Percentiles rank a stretch among this genome's conserved stretches.
Conservation (phyloP, 2,888 invertebrate species). For the Masnerella sp. region DNA sequence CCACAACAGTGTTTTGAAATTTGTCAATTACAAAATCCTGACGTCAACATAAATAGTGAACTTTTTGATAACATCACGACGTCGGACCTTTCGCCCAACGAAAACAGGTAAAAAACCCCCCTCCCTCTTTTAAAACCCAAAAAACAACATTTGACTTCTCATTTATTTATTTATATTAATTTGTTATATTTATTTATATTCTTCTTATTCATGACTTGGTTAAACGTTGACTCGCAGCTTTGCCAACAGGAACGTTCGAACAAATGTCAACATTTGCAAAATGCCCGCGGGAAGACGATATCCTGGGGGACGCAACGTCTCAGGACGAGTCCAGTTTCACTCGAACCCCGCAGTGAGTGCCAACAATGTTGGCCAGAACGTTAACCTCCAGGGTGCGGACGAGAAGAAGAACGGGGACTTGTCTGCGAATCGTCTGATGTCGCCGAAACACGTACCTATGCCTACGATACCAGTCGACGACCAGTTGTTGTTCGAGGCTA, state of each 20-base stretch:
- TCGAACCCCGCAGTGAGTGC: conserved; percentile 31
- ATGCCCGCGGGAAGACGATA: conserved; percentile 74
- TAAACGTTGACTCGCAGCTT: neutral
- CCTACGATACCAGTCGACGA: conserved; percentile 88
- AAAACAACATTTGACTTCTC: no score
- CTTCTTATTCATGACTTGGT: no score
- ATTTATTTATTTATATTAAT: no score
- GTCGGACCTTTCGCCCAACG: no score
- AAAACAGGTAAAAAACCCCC: no score
- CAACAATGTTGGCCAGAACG: conserved; percentile 33
- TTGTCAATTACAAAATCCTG: no score
- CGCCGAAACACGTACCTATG: conserved; percentile 90
- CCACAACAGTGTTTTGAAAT: no score
- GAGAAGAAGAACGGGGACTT: conserved; percentile 70
- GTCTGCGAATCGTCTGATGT: conserved; percentile 77
- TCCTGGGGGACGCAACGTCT: conserved; percentile 68
- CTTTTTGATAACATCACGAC: no score
- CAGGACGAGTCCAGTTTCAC: conserved; percentile 76
- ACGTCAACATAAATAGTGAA: no score
- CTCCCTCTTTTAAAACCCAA: no score
- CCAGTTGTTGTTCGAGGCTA: conserved; percentile 89
- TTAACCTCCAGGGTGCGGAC: conserved; percentile 57
- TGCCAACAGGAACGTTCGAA: neutral
- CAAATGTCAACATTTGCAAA: conserved; percentile 37
- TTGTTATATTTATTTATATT: no score